A percentile compares a stretch with the other conserved stretches of the same genome.
These are phyloP conservation scores for Ophion ventricosus DNA, from an alignment of 2,888 invertebrate genomes.

Conservation along the genomic window DNA sequence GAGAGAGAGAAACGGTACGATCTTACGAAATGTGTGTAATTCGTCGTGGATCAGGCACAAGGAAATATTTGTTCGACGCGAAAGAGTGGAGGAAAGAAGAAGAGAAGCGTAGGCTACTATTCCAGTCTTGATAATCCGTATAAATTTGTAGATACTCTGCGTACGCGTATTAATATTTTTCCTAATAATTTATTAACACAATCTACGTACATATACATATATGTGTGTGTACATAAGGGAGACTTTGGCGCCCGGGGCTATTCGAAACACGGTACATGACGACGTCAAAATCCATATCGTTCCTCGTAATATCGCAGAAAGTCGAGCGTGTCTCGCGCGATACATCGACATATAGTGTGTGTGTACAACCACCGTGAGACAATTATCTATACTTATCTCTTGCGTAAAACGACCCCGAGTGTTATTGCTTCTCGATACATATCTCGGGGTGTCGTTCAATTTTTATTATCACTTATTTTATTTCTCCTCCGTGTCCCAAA, in stretches of 20 bases:
- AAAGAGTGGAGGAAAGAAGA: not conserved
- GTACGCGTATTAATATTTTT: constrained; percentile 58
- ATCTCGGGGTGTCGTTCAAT: constrained; percentile 3
- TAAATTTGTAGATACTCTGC: constrained; percentile 59
- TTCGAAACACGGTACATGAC: constrained; percentile 24
- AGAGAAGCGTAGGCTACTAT: constrained; percentile 12
- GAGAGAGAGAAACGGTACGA: not conserved
- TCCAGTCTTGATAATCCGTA: constrained; percentile 43
- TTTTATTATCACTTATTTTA: constrained; percentile 10
- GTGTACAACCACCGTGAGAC: constrained; percentile 21
- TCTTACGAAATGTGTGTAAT: not conserved
- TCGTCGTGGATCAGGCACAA: not conserved
- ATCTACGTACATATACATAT: constrained; percentile 24
- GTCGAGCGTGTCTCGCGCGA: constrained; percentile 25
- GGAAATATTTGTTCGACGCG: constrained; percentile 18
- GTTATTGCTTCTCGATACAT: constrained; percentile 23
- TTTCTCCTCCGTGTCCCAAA: not conserved
- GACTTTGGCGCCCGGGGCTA: constrained; percentile 56
- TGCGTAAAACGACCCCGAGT: constrained; percentile 47
- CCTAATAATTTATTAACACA: constrained; percentile 64
- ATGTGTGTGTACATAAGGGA: not conserved
- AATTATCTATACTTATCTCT: constrained; percentile 11
- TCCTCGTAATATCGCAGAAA: constrained; percentile 30
- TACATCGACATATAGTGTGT: constrained; percentile 7
- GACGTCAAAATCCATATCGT: constrained; percentile 43